Percentiles rank a stretch among this genome's conserved stretches.
These are phyloP conservation scores for Psococerastis gibbosa DNA, from an alignment of 2,888 invertebrate species.

Conservation along the genomic window DNA sequence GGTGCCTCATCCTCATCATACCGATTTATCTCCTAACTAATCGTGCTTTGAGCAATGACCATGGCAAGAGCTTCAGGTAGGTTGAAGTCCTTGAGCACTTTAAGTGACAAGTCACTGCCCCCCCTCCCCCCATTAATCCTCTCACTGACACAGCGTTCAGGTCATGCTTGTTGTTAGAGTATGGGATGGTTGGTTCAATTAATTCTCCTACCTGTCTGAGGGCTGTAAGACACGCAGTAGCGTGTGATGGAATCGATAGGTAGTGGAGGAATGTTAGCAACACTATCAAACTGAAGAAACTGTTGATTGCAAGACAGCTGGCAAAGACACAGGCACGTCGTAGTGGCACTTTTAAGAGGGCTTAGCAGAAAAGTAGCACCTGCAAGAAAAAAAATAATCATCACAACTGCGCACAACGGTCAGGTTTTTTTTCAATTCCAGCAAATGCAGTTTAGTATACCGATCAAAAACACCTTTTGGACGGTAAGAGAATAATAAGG, in stretches of 20 bases:
- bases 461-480: background rate
- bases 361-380: constrained; percentile 17
- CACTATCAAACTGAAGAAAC: constrained; percentile 5
- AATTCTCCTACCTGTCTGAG: too few species aligned
- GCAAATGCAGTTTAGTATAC: background rate
- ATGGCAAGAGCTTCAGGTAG: too few species aligned
- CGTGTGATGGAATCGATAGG: constrained; percentile 5
- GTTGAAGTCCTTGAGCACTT: too few species aligned
- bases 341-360: background rate
- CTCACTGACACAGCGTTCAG: too few species aligned
- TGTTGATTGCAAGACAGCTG: constrained; percentile 1
- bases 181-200: too few species aligned
- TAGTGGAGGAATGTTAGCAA: constrained; percentile 3
- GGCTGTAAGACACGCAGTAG: background rate
- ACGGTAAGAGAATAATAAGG: too few species aligned
- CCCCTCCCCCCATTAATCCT: too few species aligned
- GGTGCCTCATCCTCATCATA: background rate
- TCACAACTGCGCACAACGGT: background rate
- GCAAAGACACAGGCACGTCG: constrained; percentile 6
- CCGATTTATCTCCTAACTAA: too few species aligned
- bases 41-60: too few species aligned
- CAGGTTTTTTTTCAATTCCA: background rate
- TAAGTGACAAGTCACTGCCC: too few species aligned
- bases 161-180: too few species aligned
- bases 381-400: constrained; percentile 9